Base-by-base conservation (phyloP, 2,888 invertebrate genomes). In the Stenurella melanura region DNA sequence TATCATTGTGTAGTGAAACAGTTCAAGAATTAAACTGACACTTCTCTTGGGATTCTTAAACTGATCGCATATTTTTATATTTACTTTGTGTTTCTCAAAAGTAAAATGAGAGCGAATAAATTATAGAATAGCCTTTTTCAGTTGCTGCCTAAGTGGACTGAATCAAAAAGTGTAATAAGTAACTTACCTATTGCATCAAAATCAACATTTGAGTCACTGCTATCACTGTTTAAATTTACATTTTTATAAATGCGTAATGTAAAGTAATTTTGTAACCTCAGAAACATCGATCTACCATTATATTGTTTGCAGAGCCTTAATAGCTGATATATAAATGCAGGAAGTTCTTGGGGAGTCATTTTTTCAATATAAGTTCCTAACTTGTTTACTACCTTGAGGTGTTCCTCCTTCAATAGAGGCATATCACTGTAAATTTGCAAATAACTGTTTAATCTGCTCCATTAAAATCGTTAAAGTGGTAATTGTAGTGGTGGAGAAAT, bases 311-410 rank as follows among this genome's bases (percentile, higher is more conserved):
- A 93, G 57, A 94, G 88, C 73, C 90, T 92, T n/a, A 95, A 87
- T 66, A 94, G 85, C 82, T 95, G 94, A 88, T 94, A 93, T 0
- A 93, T 91, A 38, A 95, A 89, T 0, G 94, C 92, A 0, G 95
- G 95, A 34, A 95, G 84, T 81, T 93, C 92, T 76, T 93, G 92
- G 0, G 93, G 91, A 6, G 92, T 90, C 71, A 93, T 86, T 66
- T 92, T 91, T 73, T 91, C 90, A 30, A 95, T 88, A 84, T 92
- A 91, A 0, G 91, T 90, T 77, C 93, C 93, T 26, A 95, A 88
- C 82, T 93, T 93, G 82, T 91, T 92, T 2, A 94, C 92, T 1
- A 94, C 92, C 85, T 91, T 90, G 66, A 89, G 89, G 83, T 93
- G 93, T 82, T 94, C 93, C 69, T 90, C 90, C 69, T 92, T 91